Evolutionary conservation across 2,797 vertebrate genomes (phyloP), one percentile per base, ranked within the genome.

Genomic region (Mus spretus): DNA sequence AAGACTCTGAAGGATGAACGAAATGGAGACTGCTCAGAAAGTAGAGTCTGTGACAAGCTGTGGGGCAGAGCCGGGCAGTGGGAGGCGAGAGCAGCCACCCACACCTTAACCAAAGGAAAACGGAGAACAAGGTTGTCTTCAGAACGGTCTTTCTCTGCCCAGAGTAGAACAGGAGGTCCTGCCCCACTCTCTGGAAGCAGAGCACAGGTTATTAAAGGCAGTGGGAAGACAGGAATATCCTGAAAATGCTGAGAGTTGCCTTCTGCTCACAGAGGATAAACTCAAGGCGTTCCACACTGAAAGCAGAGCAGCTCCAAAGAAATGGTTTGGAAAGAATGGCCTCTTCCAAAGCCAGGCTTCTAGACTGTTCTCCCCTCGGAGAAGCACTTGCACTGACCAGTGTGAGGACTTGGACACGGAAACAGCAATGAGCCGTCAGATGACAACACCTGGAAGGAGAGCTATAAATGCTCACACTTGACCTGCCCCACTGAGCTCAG

Each of bases 181-280:
- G 98, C 99, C 99, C 95, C 99, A 99, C 97, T 99, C 99, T 84
- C 98, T 99, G 98, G 99, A 99, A 98, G 99, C 99, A 96, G 99
- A 99, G 98, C 99, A 99, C 99, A 99, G 99, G 98, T 99, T 99
- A 98, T 97, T 99, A 98, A 99, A 99, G 99, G 99, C 99, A 98
- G 99, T 99, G 99, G 99, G 99, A 98, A 99, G 99, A 99, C 99
- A 99, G 98, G 99, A 99, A 96, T 99, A 99, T 97, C 99, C 99
- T 97, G 99, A 99, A 98, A 99, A 99, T 19, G 99, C 99, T 95
- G 99, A 99, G 98, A 99, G 99, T 98, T 99, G 99, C 98, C 99
- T 99, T 99, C 99, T 99, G 91, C 99, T 99, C 98, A 99, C 99
- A 0, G 99, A 99, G 98, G 99, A 99, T 90, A 99, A 99, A 98